A percentile compares a stretch with the other conserved stretches of the same genome.
phyloP scores from a whole-genome alignment of 2,113 vertebrate species.

The Etheostoma spectabile region DNA sequence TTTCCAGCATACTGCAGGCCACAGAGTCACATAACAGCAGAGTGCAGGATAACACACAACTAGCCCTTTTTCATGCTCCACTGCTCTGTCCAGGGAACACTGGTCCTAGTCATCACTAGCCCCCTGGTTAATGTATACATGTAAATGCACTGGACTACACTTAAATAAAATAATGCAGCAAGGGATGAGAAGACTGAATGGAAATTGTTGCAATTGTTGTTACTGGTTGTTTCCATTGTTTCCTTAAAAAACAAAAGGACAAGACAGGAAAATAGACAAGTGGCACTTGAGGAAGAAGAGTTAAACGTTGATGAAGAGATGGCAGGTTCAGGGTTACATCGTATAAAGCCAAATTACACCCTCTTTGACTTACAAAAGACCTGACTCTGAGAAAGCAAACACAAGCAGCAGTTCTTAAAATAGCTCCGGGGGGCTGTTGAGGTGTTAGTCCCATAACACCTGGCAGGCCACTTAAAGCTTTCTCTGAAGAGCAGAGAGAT shows the following conservation, averaged over 20 bases:
- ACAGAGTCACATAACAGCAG: constrained; percentile 29
- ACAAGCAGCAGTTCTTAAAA: constrained; percentile 53
- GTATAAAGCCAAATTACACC: neutral
- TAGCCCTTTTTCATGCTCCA: constrained; percentile 24
- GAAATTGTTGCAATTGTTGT: neutral
- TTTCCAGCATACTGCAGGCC: neutral
- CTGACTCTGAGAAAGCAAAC: constrained; percentile 15
- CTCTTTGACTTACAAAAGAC: neutral
- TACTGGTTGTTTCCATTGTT: neutral
- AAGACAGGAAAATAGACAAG: neutral
- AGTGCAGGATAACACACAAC: constrained; percentile 43
- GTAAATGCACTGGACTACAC: neutral
- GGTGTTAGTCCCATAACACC: constrained; percentile 37
- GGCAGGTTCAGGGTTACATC: neutral
- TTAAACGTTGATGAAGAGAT: neutral
- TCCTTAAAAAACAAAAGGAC: constrained; percentile 1
- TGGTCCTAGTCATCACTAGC: constrained; percentile 17
- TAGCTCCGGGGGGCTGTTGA: constrained; percentile 21
- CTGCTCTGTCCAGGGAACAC: constrained; percentile 11
- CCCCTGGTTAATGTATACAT: neutral
- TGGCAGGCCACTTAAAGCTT: constrained; percentile 21
- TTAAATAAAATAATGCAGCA: neutral
- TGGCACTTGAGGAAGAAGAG: neutral
- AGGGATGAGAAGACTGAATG: neutral
- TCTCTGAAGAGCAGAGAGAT: neutral